Base-by-base conservation (phyloP, 2,888 invertebrate genomes). In the Caenorhabditis sp. region DNA sequence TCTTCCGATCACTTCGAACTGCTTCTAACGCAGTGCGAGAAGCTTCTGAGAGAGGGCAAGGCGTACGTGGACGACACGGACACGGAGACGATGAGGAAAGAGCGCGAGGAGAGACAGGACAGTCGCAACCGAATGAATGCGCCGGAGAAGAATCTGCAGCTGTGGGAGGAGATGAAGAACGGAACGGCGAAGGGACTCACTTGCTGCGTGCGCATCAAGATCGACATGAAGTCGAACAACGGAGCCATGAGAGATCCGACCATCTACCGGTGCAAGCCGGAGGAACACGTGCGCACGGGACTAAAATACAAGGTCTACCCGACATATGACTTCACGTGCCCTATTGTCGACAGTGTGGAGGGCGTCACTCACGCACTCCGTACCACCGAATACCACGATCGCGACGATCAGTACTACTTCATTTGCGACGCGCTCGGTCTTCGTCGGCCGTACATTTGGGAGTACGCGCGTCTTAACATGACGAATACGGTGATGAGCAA, bases 271-370 rank as follows among this genome's bases (percentile, higher is more conserved):
- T 99, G 97, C 91, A 99, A 99, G 90, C 93, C 93, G 58, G 97
- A 98, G 89, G 92, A 93, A 0, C 99, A 99, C 91, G 95, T 97
- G 0, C 92, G 94, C 27, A 98, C 97, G 7, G 96, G 96, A 65
- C 93, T 92, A 24, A 94, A 95, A 91, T 99, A 98, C 91, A 98
- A 96, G 95, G 97, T 96, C 0, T 99, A 99, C 90, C 99, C 99
- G 22, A 99, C 99, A 0, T 99, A 99, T 89, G 99, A 99, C 91
- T 99, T 99, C 91, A 97, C 99, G 0, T 99, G 99, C 89, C 99
- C 99, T 0, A 96, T 99, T 55, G 98, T 99, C 55, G 99, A 99
- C 90, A 94, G 96, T 15, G 92, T 97, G 55, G 99, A 99, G 91
- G 94, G 94, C 62, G 96, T 99, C 17, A 99, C 99, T 0, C 99